These are phyloP conservation scores for Stictocephala bisonia DNA, from an alignment of 2,888 invertebrate species.

Conservation along the genomic window DNA sequence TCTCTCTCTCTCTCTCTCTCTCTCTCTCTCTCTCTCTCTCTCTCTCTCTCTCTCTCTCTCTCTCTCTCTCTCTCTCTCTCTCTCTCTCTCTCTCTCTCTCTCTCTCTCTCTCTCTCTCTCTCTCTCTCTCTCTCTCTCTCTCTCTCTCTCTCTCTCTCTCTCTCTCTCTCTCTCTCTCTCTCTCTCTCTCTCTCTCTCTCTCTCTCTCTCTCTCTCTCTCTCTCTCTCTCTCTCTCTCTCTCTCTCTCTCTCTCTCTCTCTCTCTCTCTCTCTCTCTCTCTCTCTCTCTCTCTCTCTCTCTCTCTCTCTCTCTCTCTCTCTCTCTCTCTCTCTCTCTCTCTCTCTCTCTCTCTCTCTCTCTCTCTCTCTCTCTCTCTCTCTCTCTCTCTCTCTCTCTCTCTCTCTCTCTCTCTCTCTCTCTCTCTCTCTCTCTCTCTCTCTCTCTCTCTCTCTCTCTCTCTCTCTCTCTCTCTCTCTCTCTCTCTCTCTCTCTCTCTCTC, in stretches of 20 bases:
- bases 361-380: not conserved
- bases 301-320: not conserved
- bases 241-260: not conserved
- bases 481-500: not conserved
- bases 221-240: not conserved
- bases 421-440: not conserved
- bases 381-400: not conserved
- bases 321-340: not conserved
- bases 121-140: not conserved
- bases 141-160: constrained; percentile 11
- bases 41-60: constrained; percentile 4
- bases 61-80: constrained; percentile 6
- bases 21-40: not conserved
- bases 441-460: not conserved
- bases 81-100: constrained; percentile 15
- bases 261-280: not conserved
- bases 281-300: not conserved
- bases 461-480: not conserved
- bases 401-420: not conserved
- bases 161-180: not conserved
- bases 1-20: not conserved
- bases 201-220: not conserved
- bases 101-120: not conserved
- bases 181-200: not conserved
- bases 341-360: not conserved